Percentiles rank a stretch among this genome's conserved stretches.
phyloP scores from a whole-genome alignment of 2,113 vertebrate species.

The Enhydra lutris region DNA sequence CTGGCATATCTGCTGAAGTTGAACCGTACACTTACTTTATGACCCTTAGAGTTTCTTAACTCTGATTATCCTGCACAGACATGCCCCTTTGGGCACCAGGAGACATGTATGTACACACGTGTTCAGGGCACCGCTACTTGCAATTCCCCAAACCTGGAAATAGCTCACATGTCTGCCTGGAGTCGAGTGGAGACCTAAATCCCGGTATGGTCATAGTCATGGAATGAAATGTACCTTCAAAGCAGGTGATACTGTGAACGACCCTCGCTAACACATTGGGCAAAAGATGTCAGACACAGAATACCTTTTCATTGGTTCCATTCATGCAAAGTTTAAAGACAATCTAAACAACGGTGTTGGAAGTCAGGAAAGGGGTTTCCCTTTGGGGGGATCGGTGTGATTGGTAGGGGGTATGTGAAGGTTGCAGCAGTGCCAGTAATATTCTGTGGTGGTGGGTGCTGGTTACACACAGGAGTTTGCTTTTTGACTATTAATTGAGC shows the following conservation, averaged over 20 bases:
- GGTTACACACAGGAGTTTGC: neutral
- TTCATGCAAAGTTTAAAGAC: neutral
- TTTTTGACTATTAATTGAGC: slow-evolving; percentile 32
- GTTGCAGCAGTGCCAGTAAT: neutral
- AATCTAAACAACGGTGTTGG: neutral
- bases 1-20: neutral
- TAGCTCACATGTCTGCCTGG: neutral
- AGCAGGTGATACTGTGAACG: neutral
- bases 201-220: neutral
- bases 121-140: neutral
- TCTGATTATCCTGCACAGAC: neutral
- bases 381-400: neutral
- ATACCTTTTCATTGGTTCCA: neutral
- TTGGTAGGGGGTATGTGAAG: neutral
- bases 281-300: neutral
- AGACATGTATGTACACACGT: neutral
- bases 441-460: neutral
- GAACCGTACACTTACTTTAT: neutral
- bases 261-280: neutral
- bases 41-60: neutral
- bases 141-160: neutral
- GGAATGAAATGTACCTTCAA: neutral
- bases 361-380: neutral
- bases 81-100: neutral
- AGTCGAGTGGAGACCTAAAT: neutral